Evolutionary conservation across 2,797 vertebrate species (phyloP), one percentile per base, ranked within the genome.

Genomic region (Poecilia gillii): DNA sequence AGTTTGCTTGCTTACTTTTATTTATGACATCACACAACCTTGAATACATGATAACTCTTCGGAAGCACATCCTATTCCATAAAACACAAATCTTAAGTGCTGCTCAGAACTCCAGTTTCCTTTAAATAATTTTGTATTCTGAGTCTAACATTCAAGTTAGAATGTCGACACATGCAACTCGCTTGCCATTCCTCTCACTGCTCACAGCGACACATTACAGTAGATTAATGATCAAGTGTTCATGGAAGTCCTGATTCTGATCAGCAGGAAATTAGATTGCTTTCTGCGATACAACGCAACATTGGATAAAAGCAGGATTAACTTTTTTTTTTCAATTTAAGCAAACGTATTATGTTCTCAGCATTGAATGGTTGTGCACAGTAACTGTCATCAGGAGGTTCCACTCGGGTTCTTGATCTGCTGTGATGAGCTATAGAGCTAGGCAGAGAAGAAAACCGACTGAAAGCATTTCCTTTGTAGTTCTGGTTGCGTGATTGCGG

Each of bases 221-320:
- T 23, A 23, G 33, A 66, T 39, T 11, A 39, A 66, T 66, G 62
- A 66, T 66, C 62, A 36, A 64, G 62, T 64, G 59, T 36, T 64
- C 31, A 36, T 64, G 28, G 59, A 36, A 64, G 59, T 64, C 59
- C 31, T 64, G 31, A 64, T 64, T 64, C 31, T 33, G 59, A 64
- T 64, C 59, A 36, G 59, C 31, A 36, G 59, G 18, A 59, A 64
- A 64, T 36, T 31, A 64, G 31, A 64, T 64, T 64, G 31, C 59
- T 64, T 64, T 64, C 33, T 64, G 18, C 14, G 59, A 36, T 64
- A 20, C 16, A 28, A 36, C 59, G 36, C 59, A 64, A 64, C 59
- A 64, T 64, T 64, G 33, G 31, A 36, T 64, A 36, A 64, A 33
- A 33, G 59, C 31, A 64, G 59, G 59, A 64, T 64, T 64, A 64